These are phyloP conservation scores for Sus scrofa DNA, from an alignment of 2,113 vertebrate species.

Conservation along the genomic window DNA sequence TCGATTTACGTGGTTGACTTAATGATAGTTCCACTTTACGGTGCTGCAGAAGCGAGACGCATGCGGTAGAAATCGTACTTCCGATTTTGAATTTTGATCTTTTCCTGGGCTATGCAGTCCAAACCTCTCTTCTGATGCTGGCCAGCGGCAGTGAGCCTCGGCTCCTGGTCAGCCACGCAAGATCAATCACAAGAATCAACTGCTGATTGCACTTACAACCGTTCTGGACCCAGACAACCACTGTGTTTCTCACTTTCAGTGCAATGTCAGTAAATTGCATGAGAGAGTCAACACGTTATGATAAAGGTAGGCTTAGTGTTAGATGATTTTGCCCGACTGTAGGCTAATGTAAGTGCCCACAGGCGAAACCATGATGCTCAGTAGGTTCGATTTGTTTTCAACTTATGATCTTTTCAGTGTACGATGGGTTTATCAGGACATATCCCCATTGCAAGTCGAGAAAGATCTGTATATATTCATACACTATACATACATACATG, in stretches of 20 bases:
- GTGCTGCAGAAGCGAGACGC: background rate
- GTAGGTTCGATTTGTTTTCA: background rate
- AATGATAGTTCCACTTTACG: background rate
- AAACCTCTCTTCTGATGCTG: background rate
- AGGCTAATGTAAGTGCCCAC: background rate
- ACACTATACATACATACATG: background rate
- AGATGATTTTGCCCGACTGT: background rate
- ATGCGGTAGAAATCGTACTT: background rate
- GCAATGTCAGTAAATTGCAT: background rate
- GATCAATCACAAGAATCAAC: background rate
- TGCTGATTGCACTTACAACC: background rate
- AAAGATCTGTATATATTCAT: background rate
- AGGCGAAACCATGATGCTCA: background rate
- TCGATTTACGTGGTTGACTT: background rate
- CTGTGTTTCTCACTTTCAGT: background rate
- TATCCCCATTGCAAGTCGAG: background rate
- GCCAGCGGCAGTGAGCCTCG: background rate
- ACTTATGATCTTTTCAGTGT: background rate
- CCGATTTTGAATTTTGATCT: no score
- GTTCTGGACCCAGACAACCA: background rate
- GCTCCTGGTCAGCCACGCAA: background rate
- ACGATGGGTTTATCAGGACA: background rate
- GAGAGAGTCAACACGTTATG: background rate
- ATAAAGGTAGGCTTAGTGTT: background rate
- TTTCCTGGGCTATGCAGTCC: background rate